Base-by-base conservation (phyloP, 2,888 invertebrate species). In the Podabrus alpinus region DNA sequence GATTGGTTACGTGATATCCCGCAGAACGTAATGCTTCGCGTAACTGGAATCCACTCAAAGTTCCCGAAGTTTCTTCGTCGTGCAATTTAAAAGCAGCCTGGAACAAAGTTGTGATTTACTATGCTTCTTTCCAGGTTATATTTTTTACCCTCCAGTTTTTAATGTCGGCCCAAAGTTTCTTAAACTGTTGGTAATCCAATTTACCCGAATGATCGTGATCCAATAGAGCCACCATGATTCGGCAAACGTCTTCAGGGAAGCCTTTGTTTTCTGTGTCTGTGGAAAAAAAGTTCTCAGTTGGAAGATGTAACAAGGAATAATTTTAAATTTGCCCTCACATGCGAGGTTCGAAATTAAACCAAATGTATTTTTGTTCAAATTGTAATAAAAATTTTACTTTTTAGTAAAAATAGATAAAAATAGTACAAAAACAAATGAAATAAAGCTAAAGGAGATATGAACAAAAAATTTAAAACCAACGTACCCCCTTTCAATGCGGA, bases 401-500 rank as follows among this genome's bases (percentile, higher is more conserved):
- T n/a, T n/a, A n/a, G n/a, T n/a, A n/a, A n/a, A n/a, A n/a, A n/a
- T n/a, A n/a, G n/a, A n/a, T n/a, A n/a, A n/a, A n/a, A n/a, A n/a
- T n/a, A n/a, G n/a, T n/a, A n/a, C n/a, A n/a, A n/a, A n/a, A n/a
- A n/a, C n/a, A n/a, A n/a, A n/a, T n/a, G n/a, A n/a, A n/a, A n/a
- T n/a, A n/a, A n/a, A n/a, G n/a, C n/a, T n/a, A n/a, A n/a, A n/a
- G n/a, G n/a, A n/a, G n/a, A n/a, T n/a, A n/a, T n/a, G n/a, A n/a
- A n/a, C n/a, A n/a, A n/a, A n/a, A n/a, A n/a, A n/a, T n/a, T n/a
- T n/a, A n/a, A 13, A 25, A 10, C 3, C 1, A 25, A 11, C 5
- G 86, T 89, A 94, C 97, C 97, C 89, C 94, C 93, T 84, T 93
- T 91, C 92, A 96, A 92, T 69, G 95, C 95, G 86, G 94, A 93